Evolutionary conservation across 1,140 invertebrate genomes (phyloP).

Genomic region (Heterodera schachtii): DNA sequence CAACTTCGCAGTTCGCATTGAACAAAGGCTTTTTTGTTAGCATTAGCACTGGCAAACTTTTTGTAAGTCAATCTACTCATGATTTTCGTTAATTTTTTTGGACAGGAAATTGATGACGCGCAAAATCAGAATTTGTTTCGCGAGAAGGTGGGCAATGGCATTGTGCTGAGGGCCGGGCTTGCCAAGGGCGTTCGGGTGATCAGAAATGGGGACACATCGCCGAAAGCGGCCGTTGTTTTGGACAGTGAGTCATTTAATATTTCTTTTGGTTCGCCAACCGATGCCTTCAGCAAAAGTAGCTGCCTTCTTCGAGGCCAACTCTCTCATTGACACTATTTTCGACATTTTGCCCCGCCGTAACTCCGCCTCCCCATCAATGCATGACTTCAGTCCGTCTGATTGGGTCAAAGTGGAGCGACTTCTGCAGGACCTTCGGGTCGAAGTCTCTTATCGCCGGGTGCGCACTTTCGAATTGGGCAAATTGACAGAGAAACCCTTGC

Average conservation of each 20-base stretch:
- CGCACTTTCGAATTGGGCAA: slow-evolving; percentile 36
- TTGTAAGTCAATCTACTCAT: slow-evolving; percentile 1
- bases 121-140: slow-evolving; percentile 1
- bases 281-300: slow-evolving; percentile 38
- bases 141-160: slow-evolving; percentile 33
- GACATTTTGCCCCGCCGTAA: slow-evolving; percentile 11
- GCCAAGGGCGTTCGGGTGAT: slow-evolving; percentile 41
- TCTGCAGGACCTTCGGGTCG: slow-evolving; percentile 36
- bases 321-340: slow-evolving; percentile 28
- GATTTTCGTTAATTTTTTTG: neutral
- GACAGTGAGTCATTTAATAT: slow-evolving; percentile 31
- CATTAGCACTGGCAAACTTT: slow-evolving; percentile 40
- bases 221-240: slow-evolving; percentile 38
- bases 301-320: slow-evolving; percentile 31
- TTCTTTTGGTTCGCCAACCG: slow-evolving; percentile 5
- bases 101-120: slow-evolving; percentile 11
- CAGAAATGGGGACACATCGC: slow-evolving; percentile 29
- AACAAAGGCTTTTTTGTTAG: slow-evolving; percentile 38
- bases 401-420: slow-evolving; percentile 18
- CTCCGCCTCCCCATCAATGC: neutral
- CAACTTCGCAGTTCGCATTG: slow-evolving; percentile 35
- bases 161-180: slow-evolving; percentile 34
- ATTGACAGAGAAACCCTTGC: slow-evolving; percentile 36
- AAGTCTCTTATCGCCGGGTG: slow-evolving; percentile 30
- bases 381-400: slow-evolving; percentile 6